phyloP scores from a whole-genome alignment of 53 echinoderm and acorn worm genomes.

The Actinopyga echinites region DNA sequence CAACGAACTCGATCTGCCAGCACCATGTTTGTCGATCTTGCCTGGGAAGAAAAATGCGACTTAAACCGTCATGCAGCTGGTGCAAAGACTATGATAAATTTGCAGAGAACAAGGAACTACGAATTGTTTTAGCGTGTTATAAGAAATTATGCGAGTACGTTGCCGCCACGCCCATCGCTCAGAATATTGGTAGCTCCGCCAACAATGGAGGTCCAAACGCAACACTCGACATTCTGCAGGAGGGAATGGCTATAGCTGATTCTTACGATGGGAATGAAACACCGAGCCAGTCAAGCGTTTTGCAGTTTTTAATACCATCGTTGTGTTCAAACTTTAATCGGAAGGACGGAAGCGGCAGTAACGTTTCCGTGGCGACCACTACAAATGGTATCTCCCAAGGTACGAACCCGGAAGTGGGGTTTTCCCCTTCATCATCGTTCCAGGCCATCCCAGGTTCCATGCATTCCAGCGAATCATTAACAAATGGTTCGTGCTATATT shows the following conservation, averaged over 20 bases:
- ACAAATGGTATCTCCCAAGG: conserved; percentile 38
- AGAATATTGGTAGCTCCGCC: conserved; percentile 62
- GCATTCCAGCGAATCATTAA: not conserved
- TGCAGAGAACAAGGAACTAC: conserved; percentile 81
- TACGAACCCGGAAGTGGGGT: conserved; percentile 40
- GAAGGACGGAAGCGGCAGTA: not conserved
- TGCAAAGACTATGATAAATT: conserved; percentile 91
- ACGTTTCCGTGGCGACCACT: conserved; percentile 24
- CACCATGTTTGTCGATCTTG: conserved; percentile 90
- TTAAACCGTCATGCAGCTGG: conserved; percentile 97
- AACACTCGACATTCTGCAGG: conserved; percentile 77
- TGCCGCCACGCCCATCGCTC: conserved; percentile 97
- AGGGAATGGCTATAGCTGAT: conserved; percentile 91
- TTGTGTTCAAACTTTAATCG: conserved; percentile 57
- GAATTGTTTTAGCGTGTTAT: conserved; percentile 90
- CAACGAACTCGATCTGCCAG: conserved; percentile 92
- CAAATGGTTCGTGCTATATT: conserved; percentile 10
- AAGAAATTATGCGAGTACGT: conserved; percentile 96
- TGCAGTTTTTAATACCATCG: conserved; percentile 71
- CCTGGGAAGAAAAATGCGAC: conserved; percentile 91
- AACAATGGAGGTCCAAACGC: conserved; percentile 87
- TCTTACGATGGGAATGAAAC: conserved; percentile 63
- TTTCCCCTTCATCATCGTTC: conserved; percentile 32
- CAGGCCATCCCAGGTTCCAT: conserved; percentile 41
- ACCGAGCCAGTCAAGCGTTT: conserved; percentile 39